Conservation (phyloP, 2,888 invertebrate genomes). For the Cataglyphis altisquamis region DNA sequence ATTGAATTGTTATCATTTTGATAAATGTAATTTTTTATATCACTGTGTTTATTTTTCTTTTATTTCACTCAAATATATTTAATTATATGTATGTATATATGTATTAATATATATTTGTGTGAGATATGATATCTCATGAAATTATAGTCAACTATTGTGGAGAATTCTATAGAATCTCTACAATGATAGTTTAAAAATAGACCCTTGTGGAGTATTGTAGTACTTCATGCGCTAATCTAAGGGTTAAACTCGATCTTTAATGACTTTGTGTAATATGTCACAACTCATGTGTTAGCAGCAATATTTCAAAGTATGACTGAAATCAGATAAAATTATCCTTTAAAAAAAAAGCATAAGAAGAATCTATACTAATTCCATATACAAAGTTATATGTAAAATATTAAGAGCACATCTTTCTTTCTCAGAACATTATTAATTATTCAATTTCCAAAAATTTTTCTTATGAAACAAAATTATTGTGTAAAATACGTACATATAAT, state of each 20-base stretch:
- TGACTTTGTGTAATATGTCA: background rate
- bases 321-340: slow-evolving; percentile 6
- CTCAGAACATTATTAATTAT: background rate
- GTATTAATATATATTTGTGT: background rate
- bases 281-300: background rate
- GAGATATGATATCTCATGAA: background rate
- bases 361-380: background rate
- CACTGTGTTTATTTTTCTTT: background rate
- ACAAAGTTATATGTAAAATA: background rate
- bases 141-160: background rate
- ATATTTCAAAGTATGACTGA: background rate
- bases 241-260: background rate
- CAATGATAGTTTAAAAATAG: background rate
- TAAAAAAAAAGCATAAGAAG: background rate
- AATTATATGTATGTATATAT: background rate
- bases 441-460: background rate
- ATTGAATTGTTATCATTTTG: background rate
- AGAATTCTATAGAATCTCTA: background rate
- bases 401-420: background rate
- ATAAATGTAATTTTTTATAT: background rate
- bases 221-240: background rate
- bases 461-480: background rate
- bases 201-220: background rate
- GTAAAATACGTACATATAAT: background rate
- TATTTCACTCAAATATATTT: background rate